Base-by-base conservation (phyloP, 2,888 invertebrate species). In the Morpho deidamia region DNA sequence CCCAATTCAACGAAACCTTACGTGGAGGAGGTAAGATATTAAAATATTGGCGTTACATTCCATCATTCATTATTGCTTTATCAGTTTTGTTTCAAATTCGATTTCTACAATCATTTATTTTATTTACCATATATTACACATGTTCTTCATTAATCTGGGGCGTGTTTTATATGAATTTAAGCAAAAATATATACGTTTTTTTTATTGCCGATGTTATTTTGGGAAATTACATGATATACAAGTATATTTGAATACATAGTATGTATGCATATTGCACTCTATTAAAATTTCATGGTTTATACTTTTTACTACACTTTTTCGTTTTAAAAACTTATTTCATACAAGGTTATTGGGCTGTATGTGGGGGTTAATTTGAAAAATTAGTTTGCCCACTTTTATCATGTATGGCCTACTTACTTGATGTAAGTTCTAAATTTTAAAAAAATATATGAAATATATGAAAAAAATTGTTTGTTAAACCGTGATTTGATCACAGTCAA, bases 1-100 rank as follows among this genome's bases (percentile, higher is more conserved):
- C 97, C 99, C 0, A 92, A 92, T 8, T 94, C 96, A 70, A 96
- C 96, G 7, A 96, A 97, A 53, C 95, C 97, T 0, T 97, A 74
- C 54, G 44, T 63, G 0, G 75, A 70, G 12, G 82, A 82, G 59
- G 88, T 86, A 62, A 66, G 2, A 39, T 38, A n/a, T 23, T n/a
- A 46, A 8, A 11, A 10, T 32, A 32, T n/a, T 7, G 1, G 14
- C 10, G 8, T 11, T 7, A 14, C 8, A 38, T 14, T 11, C 11
- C 11, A 33, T 33, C 14, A 42, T 23, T 23, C 42, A 42, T 49
- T 37, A 42, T 34, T 0, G 35, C 14, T 42, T 49, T 35, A 7
- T 40, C 40, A 32, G 11, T 38, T 38, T 14, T 9, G 1, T 5
- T 8, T 39, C 1, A 34, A 35, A 12, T 14, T 39, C n/a, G 23